Evolutionary conservation across 2,888 invertebrate species (phyloP), one percentile per base, ranked within the genome.

Genomic region (Spisula solida): DNA sequence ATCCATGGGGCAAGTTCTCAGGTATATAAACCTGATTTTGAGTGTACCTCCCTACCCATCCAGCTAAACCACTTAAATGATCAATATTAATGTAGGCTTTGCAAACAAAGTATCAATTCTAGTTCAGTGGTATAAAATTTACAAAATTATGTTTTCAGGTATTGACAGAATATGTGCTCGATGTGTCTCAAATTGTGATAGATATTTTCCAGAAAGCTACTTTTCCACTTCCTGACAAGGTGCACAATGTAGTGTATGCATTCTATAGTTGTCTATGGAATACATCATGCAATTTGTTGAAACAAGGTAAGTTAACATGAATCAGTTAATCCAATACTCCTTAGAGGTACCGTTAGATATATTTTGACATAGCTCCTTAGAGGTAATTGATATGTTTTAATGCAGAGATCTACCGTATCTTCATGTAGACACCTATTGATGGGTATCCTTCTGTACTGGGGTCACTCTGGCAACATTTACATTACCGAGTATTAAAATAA

Each of bases 211-310:
- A 83, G 70, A 47, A 48, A 51, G 51, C 75, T 51, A 25, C 51
- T 12, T 47, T 47, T 14, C 48, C 75, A 0, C 41, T 66, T 25
- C 75, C 83, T 0, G 75, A 83, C 10, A 48, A 70, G 20, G 47
- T 47, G 0, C 51, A 83, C 48, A 70, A 34, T 29, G 41, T 75
- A 8, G 41, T 70, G n/a, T 41, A 20, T 75, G 83, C 83, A 8
- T 83, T 83, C 83, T 31, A 83, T 31, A 51, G 75, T 29, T 51
- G 29, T 20, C 75, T 83, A 0, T 83, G 83, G 83, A 70, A 83
- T 12, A 47, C 75, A 4, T 75, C 83, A 8, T 14, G 75, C 20
- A 83, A 29, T 31, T 6, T 51, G 29, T 75, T 83, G 8, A 51
- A 83, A 51, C 70, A 75, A 83, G 83, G 83, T 83, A 51, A 18